Evolutionary conservation across 1,140 invertebrate genomes (phyloP).

Genomic region (Aleiodes sp.): DNA sequence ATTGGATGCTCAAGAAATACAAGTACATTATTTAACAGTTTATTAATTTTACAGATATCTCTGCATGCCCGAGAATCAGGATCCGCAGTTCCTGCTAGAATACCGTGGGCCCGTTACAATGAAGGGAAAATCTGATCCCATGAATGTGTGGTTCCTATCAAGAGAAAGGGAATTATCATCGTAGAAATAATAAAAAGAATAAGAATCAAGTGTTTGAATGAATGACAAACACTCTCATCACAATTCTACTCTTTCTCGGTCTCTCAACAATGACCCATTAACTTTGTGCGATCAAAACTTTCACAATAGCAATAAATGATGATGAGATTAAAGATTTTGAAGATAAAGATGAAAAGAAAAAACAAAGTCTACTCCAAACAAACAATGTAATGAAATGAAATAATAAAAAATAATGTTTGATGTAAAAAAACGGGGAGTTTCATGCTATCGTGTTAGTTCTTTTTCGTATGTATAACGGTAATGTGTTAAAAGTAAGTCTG

Average conservation of each 20-base stretch:
- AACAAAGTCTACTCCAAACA: background rate
- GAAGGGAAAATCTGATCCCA: slow-evolving; percentile 95
- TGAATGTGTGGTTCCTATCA: slow-evolving; percentile 93
- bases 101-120: slow-evolving; percentile 90
- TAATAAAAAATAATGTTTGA: background rate
- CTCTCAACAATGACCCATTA: slow-evolving; percentile 3
- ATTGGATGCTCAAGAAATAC: no score
- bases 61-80: slow-evolving; percentile 82
- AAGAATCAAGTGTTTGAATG: background rate
- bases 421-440: background rate
- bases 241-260: background rate
- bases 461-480: no score
- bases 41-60: slow-evolving; percentile 76
- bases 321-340: background rate
- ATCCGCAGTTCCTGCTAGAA: slow-evolving; percentile 86
- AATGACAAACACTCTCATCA: background rate
- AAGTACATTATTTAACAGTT: background rate
- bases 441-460: no score
- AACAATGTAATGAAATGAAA: slow-evolving; percentile 19
- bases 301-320: slow-evolving; percentile 51
- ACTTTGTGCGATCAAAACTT: slow-evolving; percentile 31
- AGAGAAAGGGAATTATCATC: slow-evolving; percentile 64
- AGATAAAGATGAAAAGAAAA: slow-evolving; percentile 3
- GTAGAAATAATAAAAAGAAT: slow-evolving; percentile 44
- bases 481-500: no score